Evolutionary conservation across 2,888 invertebrate genomes (phyloP).

Genomic region (Allygus modestus): DNA sequence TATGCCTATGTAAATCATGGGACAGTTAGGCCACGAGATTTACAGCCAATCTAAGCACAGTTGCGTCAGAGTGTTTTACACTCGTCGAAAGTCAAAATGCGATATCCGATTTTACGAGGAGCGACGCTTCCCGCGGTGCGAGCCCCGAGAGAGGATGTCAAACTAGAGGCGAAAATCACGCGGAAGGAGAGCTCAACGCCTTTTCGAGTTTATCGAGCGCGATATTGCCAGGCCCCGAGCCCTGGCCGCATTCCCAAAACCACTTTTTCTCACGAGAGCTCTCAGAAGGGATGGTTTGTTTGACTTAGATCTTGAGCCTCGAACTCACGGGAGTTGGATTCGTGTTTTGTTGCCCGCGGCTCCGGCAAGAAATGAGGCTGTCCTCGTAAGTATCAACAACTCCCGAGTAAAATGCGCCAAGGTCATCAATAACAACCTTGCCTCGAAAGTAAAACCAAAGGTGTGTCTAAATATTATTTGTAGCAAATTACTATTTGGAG

Average conservation of each 20-base stretch:
- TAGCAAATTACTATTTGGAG: too few relatives aligned
- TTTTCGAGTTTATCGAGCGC: slow-evolving; percentile 20
- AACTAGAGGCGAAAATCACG: not conserved
- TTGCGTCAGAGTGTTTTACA: slow-evolving; percentile 39
- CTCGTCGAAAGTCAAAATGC: slow-evolving; percentile 29
- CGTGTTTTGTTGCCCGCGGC: too few relatives aligned
- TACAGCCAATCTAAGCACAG: slow-evolving; percentile 38
- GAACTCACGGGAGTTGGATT: too few relatives aligned
- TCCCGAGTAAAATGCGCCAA: too few relatives aligned
- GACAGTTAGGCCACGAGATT: slow-evolving; percentile 23
- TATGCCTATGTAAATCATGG: slow-evolving; percentile 32
- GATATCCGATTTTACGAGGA: slow-evolving; percentile 22
- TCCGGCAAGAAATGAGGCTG: too few relatives aligned
- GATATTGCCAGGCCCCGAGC: not conserved
- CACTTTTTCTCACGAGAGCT: slow-evolving; percentile 44
- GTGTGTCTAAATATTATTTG: too few relatives aligned
- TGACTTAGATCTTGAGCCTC: slow-evolving; percentile 22
- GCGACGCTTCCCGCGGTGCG: not conserved
- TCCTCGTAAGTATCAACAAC: too few relatives aligned
- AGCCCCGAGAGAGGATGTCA: too few relatives aligned
- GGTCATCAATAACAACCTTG: too few relatives aligned
- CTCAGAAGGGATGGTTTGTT: slow-evolving; percentile 49
- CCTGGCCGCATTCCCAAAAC: slow-evolving; percentile 28
- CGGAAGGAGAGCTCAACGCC: not conserved
- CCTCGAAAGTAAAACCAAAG: too few relatives aligned